A percentile compares a stretch with the other conserved stretches of the same genome.
Conservation (phyloP, 2,888 invertebrate species). For the Nipponacmea schrenckii region DNA sequence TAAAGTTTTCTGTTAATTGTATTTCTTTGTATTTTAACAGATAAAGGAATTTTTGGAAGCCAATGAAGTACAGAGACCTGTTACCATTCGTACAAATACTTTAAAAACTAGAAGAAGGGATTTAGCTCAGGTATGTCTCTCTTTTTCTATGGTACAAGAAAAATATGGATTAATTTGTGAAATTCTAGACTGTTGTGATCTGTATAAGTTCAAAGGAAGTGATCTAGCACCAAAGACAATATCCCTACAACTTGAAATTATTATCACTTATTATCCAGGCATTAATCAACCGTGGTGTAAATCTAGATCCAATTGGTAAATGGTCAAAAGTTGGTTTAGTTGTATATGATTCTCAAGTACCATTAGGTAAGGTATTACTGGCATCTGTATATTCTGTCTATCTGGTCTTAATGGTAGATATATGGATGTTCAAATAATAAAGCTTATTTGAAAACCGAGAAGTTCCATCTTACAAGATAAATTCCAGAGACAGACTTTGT, state of each 20-base stretch:
- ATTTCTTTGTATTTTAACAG: constrained; percentile 44
- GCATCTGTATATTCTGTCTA: background rate
- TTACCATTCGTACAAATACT: constrained; percentile 95
- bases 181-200: too few species aligned
- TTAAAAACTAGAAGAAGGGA: constrained; percentile 88
- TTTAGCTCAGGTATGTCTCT: constrained; percentile 78
- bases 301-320: constrained; percentile 96
- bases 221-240: too few species aligned
- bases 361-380: constrained; percentile 76
- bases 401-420: background rate
- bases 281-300: constrained; percentile 94
- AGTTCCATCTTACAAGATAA: too few species aligned
- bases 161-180: too few species aligned
- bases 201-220: constrained; percentile 8
- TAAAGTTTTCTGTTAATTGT: too few species aligned
- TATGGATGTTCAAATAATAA: background rate
- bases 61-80: constrained; percentile 91
- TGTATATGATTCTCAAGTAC: constrained; percentile 94
- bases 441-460: too few species aligned
- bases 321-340: constrained; percentile 99
- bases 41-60: constrained; percentile 95
- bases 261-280: constrained; percentile 70
- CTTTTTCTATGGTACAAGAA: too few species aligned
- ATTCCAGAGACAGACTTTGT: too few species aligned
- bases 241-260: too few species aligned